These are phyloP conservation scores for Aleiodes testaceus DNA, from an alignment of 2,888 invertebrate species.

Conservation along the genomic window DNA sequence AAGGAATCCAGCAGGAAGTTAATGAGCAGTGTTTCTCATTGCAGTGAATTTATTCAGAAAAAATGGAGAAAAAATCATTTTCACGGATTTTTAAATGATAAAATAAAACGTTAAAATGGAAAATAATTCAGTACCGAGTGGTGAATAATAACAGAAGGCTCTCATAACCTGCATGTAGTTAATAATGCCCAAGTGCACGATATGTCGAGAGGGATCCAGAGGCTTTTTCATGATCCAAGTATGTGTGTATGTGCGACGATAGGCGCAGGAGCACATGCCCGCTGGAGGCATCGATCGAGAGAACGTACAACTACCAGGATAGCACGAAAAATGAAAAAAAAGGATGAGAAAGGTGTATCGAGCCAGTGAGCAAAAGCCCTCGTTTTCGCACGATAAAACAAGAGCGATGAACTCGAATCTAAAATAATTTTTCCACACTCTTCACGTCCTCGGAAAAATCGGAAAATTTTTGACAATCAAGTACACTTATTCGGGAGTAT, in stretches of 20 bases:
- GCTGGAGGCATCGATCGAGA: constrained; percentile 51
- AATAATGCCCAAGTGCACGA: constrained; percentile 1
- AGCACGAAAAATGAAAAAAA: constrained; percentile 16
- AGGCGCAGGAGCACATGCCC: constrained; percentile 53
- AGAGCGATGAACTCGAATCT: constrained; percentile 44
- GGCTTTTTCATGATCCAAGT: constrained; percentile 4
- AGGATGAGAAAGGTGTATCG: constrained; percentile 29
- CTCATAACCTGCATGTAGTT: neutral
- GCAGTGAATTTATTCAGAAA: no score
- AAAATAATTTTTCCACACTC: no score
- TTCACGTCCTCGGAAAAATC: no score
- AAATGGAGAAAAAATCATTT: no score
- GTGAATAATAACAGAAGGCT: neutral
- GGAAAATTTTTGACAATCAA: no score
- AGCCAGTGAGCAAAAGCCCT: constrained; percentile 6
- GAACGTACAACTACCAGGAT: constrained; percentile 30
- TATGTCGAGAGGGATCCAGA: constrained; percentile 11
- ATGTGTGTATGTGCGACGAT: constrained; percentile 43
- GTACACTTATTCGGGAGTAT: no score
- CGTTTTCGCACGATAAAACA: constrained; percentile 43
- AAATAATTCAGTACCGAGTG: neutral
- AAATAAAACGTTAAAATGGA: neutral
- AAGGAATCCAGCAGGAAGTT: no score
- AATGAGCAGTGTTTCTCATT: no score
- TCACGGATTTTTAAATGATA: neutral